Evolutionary conservation across 2,113 vertebrate genomes (phyloP).

Genomic region (Zapus hudsonius): DNA sequence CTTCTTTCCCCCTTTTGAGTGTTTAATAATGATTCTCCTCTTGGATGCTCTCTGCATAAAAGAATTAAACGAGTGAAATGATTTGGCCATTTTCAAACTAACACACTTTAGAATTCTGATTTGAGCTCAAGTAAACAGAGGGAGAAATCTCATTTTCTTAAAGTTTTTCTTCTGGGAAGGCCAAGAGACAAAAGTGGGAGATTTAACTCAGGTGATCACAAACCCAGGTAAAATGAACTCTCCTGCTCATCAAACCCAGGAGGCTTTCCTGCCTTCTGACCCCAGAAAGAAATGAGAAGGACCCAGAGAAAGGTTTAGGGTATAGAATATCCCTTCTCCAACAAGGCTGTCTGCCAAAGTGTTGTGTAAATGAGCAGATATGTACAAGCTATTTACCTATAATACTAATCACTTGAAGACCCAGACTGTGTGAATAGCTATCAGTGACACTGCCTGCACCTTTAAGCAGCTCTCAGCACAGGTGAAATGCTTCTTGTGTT

Average conservation of each 20-base stretch:
- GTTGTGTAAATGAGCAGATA: background rate
- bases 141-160: slow-evolving; percentile 36
- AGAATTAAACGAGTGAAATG: slow-evolving; percentile 73
- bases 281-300: background rate
- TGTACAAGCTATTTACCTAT: background rate
- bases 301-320: background rate
- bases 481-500: background rate
- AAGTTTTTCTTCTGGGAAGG: slow-evolving; percentile 62
- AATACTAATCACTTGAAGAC: background rate
- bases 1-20: slow-evolving; percentile 70
- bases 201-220: background rate
- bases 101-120: slow-evolving; percentile 80
- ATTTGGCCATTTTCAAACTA: slow-evolving; percentile 65
- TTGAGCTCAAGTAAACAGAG: slow-evolving; percentile 76
- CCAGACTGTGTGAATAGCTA: background rate
- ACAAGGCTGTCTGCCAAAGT: background rate
- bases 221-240: slow-evolving; percentile 8
- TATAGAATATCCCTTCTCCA: background rate
- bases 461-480: background rate
- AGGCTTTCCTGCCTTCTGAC: background rate
- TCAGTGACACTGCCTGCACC: background rate
- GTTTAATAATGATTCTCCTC: slow-evolving; percentile 75
- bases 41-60: slow-evolving; percentile 74
- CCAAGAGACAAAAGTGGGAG: background rate
- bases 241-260: background rate